These are phyloP conservation scores for Smittia sp. DNA, from an alignment of 2,888 invertebrate genomes.

Conservation along the genomic window DNA sequence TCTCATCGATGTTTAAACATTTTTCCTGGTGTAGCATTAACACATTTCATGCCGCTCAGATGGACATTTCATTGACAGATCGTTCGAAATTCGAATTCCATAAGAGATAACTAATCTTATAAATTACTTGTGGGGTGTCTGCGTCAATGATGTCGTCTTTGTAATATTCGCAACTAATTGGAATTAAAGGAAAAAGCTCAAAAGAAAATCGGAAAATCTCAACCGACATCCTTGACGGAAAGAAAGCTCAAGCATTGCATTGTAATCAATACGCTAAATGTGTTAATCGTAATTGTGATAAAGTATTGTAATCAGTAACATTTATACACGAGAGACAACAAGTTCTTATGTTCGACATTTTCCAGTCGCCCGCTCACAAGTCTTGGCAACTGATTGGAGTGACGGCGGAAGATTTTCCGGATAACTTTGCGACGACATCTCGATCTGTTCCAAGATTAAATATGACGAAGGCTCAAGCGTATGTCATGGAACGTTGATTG, in stretches of 20 bases:
- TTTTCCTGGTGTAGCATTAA: background rate
- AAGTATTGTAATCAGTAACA: slow-evolving; percentile 5
- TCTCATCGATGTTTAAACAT: background rate
- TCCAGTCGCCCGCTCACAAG: too few relatives aligned
- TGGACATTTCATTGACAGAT: background rate
- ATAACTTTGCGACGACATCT: too few relatives aligned
- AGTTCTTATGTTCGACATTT: too few relatives aligned
- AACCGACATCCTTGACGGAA: background rate
- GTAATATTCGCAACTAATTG: too few relatives aligned
- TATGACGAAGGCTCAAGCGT: too few relatives aligned
- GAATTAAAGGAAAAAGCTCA: background rate
- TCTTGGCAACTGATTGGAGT: too few relatives aligned
- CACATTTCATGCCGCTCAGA: background rate
- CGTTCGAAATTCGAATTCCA: background rate
- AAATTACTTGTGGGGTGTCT: background rate
- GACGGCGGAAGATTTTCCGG: too few relatives aligned
- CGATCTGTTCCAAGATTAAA: too few relatives aligned
- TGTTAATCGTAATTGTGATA: slow-evolving; percentile 23
- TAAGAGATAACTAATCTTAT: background rate
- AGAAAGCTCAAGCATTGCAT: background rate
- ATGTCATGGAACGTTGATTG: too few relatives aligned
- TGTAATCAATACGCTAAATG: slow-evolving; percentile 21
- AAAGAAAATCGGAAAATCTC: background rate
- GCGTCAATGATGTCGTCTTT: background rate
- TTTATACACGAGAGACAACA: background rate